A percentile compares a stretch with the other conserved stretches of the same genome.
Conservation (phyloP, 2,113 vertebrate genomes). For the Balaeniceps rex region DNA sequence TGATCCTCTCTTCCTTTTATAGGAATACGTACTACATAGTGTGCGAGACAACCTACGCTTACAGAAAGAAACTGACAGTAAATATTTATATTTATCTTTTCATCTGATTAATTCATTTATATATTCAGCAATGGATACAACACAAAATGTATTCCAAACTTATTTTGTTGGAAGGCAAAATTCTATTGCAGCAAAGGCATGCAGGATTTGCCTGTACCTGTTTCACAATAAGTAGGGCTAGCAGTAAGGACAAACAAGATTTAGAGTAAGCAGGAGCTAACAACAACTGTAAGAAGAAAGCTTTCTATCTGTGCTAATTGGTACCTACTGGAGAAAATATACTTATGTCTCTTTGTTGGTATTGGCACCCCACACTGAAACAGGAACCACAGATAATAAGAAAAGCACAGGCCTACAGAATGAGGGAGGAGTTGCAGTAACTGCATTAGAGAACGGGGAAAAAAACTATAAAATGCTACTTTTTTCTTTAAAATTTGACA, state of each 20-base stretch:
- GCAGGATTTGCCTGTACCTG: background rate
- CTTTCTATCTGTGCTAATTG: background rate
- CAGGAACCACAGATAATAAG: background rate
- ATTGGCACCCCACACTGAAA: background rate
- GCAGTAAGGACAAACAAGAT: background rate
- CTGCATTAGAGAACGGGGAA: background rate
- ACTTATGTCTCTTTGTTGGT: background rate
- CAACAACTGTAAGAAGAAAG: background rate
- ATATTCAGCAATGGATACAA: background rate
- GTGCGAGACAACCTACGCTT: background rate
- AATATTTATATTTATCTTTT: background rate
- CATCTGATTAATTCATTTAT: background rate
- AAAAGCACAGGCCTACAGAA: background rate
- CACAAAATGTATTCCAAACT: background rate
- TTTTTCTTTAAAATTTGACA: background rate
- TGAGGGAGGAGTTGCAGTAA: background rate
- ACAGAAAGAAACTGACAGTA: background rate
- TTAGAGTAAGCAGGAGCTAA: background rate
- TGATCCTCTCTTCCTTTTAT: background rate
- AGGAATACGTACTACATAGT: fast-evolving
- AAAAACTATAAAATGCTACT: background rate
- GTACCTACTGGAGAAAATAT: background rate
- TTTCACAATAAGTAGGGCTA: background rate
- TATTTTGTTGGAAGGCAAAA: background rate
- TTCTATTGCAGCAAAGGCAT: background rate